These are phyloP conservation scores for Melanotaenia duboulayi DNA, from an alignment of 2,113 vertebrate species.

Conservation along the genomic window DNA sequence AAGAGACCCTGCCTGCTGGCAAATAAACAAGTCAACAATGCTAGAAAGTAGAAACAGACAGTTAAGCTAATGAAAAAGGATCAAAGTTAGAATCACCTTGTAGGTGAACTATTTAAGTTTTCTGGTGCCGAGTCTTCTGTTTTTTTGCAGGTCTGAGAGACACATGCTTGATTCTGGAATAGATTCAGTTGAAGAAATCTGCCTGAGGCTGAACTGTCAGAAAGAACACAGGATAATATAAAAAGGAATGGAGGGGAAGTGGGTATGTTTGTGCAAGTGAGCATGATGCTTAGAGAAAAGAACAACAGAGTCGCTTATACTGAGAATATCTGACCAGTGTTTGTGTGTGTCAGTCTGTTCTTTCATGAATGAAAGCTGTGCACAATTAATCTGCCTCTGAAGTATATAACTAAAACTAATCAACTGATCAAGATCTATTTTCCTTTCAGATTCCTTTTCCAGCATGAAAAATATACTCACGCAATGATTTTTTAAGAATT, in stretches of 20 bases:
- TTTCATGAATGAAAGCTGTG: not conserved
- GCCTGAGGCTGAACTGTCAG: slow-evolving; percentile 31
- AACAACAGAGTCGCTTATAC: not conserved
- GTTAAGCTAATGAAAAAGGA: not conserved
- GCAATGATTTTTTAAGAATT: too few species aligned
- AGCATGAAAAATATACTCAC: too few species aligned
- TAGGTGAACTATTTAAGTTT: not conserved
- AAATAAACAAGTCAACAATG: not conserved
- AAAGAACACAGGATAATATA: slow-evolving; percentile 21
- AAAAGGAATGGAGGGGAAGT: slow-evolving; percentile 37
- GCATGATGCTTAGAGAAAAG: not conserved
- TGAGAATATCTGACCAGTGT: not conserved
- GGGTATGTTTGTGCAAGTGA: slow-evolving; percentile 20
- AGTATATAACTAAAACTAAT: too few species aligned
- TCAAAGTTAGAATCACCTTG: not conserved
- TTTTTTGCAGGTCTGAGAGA: slow-evolving; percentile 12
- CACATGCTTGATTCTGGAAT: slow-evolving; percentile 20
- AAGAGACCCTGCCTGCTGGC: not conserved
- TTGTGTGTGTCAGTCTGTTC: not conserved
- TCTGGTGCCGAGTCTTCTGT: slow-evolving; percentile 1
- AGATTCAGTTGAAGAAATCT: slow-evolving; percentile 37
- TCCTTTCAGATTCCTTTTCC: too few species aligned
- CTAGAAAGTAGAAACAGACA: not conserved
- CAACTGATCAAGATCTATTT: too few species aligned
- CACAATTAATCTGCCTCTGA: slow-evolving; percentile 23